phyloP scores from a whole-genome alignment of 2,113 vertebrate species.

The Sinosuthora webbiana region DNA sequence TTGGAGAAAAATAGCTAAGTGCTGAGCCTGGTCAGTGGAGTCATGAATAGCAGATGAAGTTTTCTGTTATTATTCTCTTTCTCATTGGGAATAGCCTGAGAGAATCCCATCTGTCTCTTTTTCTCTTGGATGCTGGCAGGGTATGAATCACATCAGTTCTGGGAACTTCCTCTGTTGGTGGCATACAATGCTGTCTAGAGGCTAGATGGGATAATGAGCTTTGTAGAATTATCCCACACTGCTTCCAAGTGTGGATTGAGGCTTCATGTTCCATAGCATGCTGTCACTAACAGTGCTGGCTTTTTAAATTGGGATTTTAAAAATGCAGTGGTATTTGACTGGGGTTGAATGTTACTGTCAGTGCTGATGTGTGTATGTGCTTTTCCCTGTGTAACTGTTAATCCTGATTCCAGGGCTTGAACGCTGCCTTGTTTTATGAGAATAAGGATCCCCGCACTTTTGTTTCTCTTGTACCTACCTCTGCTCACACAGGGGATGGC shows the following conservation, averaged over 20 bases:
- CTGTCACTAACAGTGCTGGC: background rate
- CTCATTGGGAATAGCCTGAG: background rate
- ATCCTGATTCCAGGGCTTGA: slow-evolving; percentile 83
- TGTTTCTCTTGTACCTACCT: slow-evolving; percentile 94
- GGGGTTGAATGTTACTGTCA: background rate
- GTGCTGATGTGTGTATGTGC: background rate
- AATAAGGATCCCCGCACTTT: slow-evolving; percentile 97
- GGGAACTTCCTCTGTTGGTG: background rate
- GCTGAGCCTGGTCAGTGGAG: background rate
- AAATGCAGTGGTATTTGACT: background rate
- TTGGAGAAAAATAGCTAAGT: background rate
- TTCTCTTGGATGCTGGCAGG: background rate
- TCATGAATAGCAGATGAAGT: background rate
- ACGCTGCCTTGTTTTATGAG: slow-evolving; percentile 93
- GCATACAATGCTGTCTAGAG: background rate
- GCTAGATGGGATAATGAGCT: background rate
- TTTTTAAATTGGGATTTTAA: background rate
- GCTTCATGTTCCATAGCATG: background rate
- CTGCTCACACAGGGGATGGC: slow-evolving; percentile 96
- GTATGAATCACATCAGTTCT: background rate
- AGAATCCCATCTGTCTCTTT: background rate
- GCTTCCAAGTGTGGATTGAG: background rate
- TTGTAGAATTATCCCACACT: background rate
- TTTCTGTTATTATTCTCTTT: background rate
- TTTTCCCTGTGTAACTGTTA: background rate